Base-by-base conservation (phyloP, 2,113 vertebrate species). In the Calypte anna region DNA sequence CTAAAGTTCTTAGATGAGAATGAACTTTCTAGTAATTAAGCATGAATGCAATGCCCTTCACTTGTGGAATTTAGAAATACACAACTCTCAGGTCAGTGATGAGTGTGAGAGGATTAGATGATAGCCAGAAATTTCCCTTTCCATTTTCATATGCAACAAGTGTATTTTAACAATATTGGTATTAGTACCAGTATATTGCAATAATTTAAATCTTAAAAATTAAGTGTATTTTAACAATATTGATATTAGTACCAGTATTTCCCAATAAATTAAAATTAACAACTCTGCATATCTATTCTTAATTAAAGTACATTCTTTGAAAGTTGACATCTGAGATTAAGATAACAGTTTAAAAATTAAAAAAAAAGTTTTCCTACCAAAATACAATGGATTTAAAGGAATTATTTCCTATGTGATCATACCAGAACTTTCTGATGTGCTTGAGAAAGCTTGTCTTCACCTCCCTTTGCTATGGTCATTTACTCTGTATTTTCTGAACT, bases 11-110 rank as follows among this genome's bases (percentile, higher is more conserved):
- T n/a, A 77, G 55, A 80, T 84, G 64, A 91, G 57, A 81, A 62
- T 75, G 58, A 72, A 75, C 12, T 86, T 91, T 62, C 40, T 86
- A 48, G 40, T 91, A 91, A 86, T 91, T 74, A 93, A 68, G 64
- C 53, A 86, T 78, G 68, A 83, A 72, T 78, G 73, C 48, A 78
- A 14, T 0, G 4, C 50, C 86, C 68, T 93, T 78, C 1, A 1
- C 44, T 86, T 84, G 57, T 82, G 33, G 33, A 61, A 57, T 88
- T 31, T 83, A 12, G 88, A 91, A 93, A 92, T 70, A 83, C 1
- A 4, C 64, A 90, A 57, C 66, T 83, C 46, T 82, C 2, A 6
- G 61, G 25, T 81, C 64, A 58, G 7, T 44, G 79, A 82, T 54
- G 30, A 83, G 82, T 91, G 53, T 3, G 4, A 36, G 30, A 57